Conservation (phyloP, 2,797 vertebrate species). For the Babyrousa celebensis region DNA sequence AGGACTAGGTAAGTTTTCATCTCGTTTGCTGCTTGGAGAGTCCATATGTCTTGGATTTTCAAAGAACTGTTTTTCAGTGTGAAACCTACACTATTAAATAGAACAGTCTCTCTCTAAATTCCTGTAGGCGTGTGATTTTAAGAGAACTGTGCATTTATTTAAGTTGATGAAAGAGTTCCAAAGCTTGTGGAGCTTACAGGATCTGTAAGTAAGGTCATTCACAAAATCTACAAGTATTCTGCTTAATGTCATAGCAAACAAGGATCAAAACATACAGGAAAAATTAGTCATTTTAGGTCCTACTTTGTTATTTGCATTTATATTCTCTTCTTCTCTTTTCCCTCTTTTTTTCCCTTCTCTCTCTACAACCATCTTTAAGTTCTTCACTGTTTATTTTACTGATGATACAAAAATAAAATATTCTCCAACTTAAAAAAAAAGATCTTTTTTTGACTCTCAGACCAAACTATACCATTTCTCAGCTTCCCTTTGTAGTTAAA, state of each 20-base stretch:
- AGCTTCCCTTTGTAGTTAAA: neutral
- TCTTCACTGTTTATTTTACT: neutral
- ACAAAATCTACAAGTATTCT: neutral
- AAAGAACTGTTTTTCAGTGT: neutral
- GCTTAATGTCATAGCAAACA: neutral
- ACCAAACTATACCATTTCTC: neutral
- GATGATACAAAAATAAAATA: neutral
- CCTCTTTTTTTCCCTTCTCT: neutral
- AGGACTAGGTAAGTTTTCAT: neutral
- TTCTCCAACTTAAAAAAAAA: neutral
- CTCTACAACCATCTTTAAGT: neutral
- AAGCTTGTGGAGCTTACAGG: neutral
- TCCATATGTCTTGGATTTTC: neutral
- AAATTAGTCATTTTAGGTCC: neutral
- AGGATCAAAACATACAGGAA: neutral
- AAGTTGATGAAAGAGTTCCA: neutral
- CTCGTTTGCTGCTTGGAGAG: neutral
- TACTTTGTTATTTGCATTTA: conserved; percentile 8
- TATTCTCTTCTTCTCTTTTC: neutral
- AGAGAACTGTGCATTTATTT: neutral
- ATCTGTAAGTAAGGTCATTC: neutral
- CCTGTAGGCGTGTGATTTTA: conserved; percentile 26
- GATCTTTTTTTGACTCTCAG: neutral
- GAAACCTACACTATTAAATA: neutral
- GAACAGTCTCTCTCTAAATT: neutral